These are phyloP conservation scores for Acanthurus lineatus DNA, from an alignment of 2,797 vertebrate species.

Conservation along the genomic window DNA sequence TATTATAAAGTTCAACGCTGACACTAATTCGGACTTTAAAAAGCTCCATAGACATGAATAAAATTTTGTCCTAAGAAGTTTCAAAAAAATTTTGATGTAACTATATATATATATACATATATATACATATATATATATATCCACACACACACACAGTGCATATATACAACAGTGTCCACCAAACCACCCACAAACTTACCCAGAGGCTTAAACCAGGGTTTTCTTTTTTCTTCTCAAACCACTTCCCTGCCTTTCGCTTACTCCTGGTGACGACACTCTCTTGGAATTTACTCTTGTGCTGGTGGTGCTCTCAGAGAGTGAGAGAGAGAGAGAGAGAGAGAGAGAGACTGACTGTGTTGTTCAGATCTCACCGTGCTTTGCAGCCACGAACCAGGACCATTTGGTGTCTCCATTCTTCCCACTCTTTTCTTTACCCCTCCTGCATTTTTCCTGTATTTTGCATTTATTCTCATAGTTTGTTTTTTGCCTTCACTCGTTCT, in stretches of 20 bases:
- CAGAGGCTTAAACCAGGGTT: conserved; percentile 63
- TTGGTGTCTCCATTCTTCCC: conserved; percentile 81
- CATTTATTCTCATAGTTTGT: conserved; percentile 37
- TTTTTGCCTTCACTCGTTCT: conserved; percentile 44
- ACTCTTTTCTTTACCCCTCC: conserved; percentile 53
- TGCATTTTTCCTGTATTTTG: conserved; percentile 36
- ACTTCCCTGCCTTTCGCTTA: conserved; percentile 86
- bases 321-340: conserved; percentile 67
- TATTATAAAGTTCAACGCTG: neutral
- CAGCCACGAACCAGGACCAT: conserved; percentile 82
- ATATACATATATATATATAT: neutral
- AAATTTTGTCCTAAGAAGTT: neutral
- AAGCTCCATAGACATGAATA: neutral
- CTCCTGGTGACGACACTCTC: conserved; percentile 84
- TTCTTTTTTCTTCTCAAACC: conserved; percentile 75
- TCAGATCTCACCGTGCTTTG: conserved; percentile 72
- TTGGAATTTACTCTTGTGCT: conserved; percentile 86
- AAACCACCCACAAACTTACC: conserved; percentile 70
- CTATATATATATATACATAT: neutral
- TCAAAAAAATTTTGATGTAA: neutral
- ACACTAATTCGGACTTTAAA: neutral
- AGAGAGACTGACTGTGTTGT: conserved; percentile 71
- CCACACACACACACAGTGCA: conserved; percentile 1
- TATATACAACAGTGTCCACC: conserved; percentile 59
- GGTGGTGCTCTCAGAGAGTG: conserved; percentile 70